Base-by-base conservation (phyloP, 2,113 vertebrate genomes). In the Nothocercus julius region DNA sequence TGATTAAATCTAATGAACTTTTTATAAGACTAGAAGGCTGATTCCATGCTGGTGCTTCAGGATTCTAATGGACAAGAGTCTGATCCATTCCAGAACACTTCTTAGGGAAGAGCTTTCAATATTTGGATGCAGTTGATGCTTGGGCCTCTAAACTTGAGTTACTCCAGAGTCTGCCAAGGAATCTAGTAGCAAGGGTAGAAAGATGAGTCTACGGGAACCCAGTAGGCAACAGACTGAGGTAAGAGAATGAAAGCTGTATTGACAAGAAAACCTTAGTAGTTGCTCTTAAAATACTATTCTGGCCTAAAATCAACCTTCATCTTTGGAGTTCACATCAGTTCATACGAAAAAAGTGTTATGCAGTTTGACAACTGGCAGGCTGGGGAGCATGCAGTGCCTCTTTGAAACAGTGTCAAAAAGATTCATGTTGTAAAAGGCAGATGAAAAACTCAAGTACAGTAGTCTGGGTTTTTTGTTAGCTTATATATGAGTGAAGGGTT, bases 381-480 rank as follows among this genome's bases (percentile, higher is more conserved):
- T 27, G 45, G n/a, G 49, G 36, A 70, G 51, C n/a, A 24, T 27
- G 10, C 34, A 36, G 8, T 70, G 47, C 12, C n/a, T 51, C 45
- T 70, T 13, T 16, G n/a, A 36, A 24, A 51, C 32, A 51, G 25
- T 36, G 34, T 47, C n/a, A 70, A 70, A 24, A 51, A 36, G 45
- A 24, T 70, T 51, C 51, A 51, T 19, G 25, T 36, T 36, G n/a
- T 51, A 49, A 51, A 70, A 53, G 36, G 17, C 27, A 27, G 32
- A 12, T 36, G n/a, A 36, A 70, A 70, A 70, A 51, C 22, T 51
- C n/a, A 34, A 3, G 9, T 61, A 24, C 21, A 69, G 27, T 5
- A 11, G 63, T 27, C 15, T 15, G 38, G 3, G 10, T 0, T 7
- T 9, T 78, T 64, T 34, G 14, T 75, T 4, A 40, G 22, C 22